phyloP scores from a whole-genome alignment of 2,113 vertebrate species.

The Entelurus aequoreus region DNA sequence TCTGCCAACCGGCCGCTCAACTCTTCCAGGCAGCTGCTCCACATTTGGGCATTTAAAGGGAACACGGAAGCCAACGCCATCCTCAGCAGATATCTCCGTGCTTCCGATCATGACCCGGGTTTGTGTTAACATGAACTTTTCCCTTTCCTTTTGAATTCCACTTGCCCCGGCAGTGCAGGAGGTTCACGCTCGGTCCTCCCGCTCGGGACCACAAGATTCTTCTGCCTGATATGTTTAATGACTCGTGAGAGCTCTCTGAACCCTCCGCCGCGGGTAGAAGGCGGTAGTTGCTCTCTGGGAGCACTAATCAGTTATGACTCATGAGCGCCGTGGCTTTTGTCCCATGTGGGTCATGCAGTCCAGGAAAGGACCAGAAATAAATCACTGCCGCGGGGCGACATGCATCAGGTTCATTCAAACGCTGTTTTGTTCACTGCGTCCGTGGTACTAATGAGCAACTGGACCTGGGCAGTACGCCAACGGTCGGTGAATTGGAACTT shows the following conservation, averaged over 20 bases:
- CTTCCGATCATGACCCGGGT: slow-evolving; percentile 11
- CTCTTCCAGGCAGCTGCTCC: slow-evolving; percentile 52
- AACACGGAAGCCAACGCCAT: slow-evolving; percentile 23
- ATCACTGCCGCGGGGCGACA: slow-evolving; percentile 51
- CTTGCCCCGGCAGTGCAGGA: slow-evolving; percentile 10
- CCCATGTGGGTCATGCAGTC: slow-evolving; percentile 30
- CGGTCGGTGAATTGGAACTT: slow-evolving; percentile 41
- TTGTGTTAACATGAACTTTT: slow-evolving; percentile 35
- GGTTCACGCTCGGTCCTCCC: slow-evolving; percentile 5
- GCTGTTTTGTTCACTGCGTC: slow-evolving; percentile 53
- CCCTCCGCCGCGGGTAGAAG: slow-evolving; percentile 34
- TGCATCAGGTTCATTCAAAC: slow-evolving; percentile 60
- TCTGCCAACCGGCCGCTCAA: slow-evolving; percentile 48
- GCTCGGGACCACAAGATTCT: slow-evolving; percentile 26
- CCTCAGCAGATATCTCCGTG: slow-evolving; percentile 14
- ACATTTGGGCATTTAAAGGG: slow-evolving; percentile 38
- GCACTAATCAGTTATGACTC: slow-evolving; percentile 59
- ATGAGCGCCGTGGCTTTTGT: slow-evolving; percentile 44
- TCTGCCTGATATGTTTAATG: slow-evolving; percentile 39
- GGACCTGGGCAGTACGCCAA: slow-evolving; percentile 47
- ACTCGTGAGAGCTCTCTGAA: slow-evolving; percentile 40
- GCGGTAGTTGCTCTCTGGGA: slow-evolving; percentile 42
- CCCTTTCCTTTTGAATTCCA: slow-evolving; percentile 22
- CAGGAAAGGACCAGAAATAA: slow-evolving; percentile 57
- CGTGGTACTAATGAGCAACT: slow-evolving; percentile 53